Evolutionary conservation across 2,113 vertebrate genomes (phyloP).

Genomic region (Barnardius zonarius): DNA sequence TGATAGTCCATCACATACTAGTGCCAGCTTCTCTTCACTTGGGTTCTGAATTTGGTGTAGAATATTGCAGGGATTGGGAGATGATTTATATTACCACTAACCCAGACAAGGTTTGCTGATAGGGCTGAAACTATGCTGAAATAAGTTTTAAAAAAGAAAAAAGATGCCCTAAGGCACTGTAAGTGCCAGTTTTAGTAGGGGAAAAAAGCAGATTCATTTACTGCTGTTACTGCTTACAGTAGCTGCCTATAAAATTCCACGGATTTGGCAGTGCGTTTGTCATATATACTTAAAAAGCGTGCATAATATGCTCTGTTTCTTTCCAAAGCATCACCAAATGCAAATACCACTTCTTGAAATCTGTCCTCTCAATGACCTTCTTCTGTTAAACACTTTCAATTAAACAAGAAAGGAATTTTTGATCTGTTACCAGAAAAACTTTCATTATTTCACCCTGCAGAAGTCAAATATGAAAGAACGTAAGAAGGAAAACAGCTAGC

Average conservation of each 20-base stretch:
- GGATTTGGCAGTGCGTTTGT: background rate
- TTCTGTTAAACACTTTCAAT: slow-evolving; percentile 32
- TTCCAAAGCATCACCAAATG: slow-evolving; percentile 38
- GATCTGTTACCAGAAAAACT: slow-evolving; percentile 29
- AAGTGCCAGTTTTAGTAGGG: background rate
- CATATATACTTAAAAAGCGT: background rate
- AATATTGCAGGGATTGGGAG: background rate
- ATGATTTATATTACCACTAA: background rate
- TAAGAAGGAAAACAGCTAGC: background rate
- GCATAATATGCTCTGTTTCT: background rate
- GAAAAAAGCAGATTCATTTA: background rate
- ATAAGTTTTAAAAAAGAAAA: background rate
- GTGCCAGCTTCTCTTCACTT: background rate
- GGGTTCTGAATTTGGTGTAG: background rate
- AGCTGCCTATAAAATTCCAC: background rate
- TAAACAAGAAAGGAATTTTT: slow-evolving; percentile 53
- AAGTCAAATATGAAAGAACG: background rate
- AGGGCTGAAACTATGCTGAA: background rate
- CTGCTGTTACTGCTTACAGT: background rate
- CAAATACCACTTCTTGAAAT: slow-evolving; percentile 9
- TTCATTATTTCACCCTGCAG: slow-evolving; percentile 21
- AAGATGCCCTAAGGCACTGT: background rate
- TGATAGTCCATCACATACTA: background rate
- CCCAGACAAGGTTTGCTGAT: background rate
- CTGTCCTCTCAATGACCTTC: slow-evolving; percentile 37